phyloP scores from a whole-genome alignment of 2,113 vertebrate genomes.

The Semnopithecus entellus region DNA sequence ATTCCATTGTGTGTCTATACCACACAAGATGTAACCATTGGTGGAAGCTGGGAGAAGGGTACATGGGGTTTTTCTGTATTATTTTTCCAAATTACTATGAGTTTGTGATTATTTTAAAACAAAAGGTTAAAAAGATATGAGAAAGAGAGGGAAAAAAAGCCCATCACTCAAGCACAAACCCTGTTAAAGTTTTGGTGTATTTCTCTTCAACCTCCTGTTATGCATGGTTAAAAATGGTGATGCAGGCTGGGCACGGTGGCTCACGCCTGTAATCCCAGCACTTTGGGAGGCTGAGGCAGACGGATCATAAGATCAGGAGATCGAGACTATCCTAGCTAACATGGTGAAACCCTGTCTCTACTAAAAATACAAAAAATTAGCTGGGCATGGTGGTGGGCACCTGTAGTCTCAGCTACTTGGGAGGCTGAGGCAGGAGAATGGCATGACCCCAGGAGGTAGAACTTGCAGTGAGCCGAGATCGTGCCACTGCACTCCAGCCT shows the following conservation, averaged over 20 bases:
- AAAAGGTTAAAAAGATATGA: neutral
- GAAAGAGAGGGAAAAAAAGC: neutral
- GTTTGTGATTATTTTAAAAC: neutral
- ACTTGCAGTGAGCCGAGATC: too few relatives aligned
- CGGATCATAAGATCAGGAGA: too few relatives aligned
- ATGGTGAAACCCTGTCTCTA: too few relatives aligned
- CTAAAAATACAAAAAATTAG: too few relatives aligned
- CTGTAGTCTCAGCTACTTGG: too few relatives aligned
- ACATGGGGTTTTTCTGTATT: neutral
- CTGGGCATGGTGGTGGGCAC: fast-evolving
- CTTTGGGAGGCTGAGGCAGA: too few relatives aligned
- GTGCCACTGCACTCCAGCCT: too few relatives aligned
- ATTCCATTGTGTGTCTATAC: too few relatives aligned
- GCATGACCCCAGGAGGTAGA: too few relatives aligned
- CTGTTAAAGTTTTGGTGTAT: neutral
- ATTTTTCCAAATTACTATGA: neutral
- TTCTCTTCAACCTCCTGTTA: neutral
- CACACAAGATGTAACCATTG: neutral
- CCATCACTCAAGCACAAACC: neutral
- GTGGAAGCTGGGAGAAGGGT: fast-evolving
- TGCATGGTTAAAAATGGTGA: neutral
- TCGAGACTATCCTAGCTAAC: too few relatives aligned
- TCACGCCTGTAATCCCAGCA: too few relatives aligned
- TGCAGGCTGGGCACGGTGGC: fast-evolving
- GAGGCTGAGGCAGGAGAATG: too few relatives aligned